Evolutionary conservation across 2,797 vertebrate species (phyloP), one percentile per base, ranked within the genome.

Genomic region (Malacoraja senta): DNA sequence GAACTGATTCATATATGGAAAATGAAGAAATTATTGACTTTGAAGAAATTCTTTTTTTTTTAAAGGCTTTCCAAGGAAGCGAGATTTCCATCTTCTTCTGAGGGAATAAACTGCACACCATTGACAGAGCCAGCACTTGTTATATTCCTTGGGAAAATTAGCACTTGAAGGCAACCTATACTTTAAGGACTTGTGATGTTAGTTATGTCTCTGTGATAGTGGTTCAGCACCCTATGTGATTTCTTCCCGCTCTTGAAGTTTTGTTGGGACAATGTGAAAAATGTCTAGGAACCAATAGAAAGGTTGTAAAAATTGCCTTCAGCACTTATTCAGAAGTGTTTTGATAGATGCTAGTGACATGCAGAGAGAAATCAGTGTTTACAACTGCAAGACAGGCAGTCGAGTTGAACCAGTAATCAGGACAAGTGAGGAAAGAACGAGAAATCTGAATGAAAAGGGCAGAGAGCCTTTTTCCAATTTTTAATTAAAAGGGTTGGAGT

Each of bases 1-100:
- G n/a, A 91, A 91, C 35, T 44, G 90, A 92, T 92, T 76, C 90
- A 92, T 74, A 26, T 92, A 76, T 53, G 90, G 76, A 92, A 92
- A 74, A 76, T 21, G 76, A 92, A 76, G 61, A 24, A 32, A 65
- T 63, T 86, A n/a, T 74, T 74, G 21, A 74, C 24, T 76, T 76
- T 92, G 35, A 92, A 92, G 32, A 74, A 17, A 91, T 74, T 74
- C 24, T 13, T 17, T 35, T 76, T n/a, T 53, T 76, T 53, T 76
- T 76, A 8, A 76, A 76, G 38, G 24, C 38, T 76, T 29, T 76
- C 71, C 24, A 92, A 26, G 35, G 53, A n/a, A 17, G 58, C 17
- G 15, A 65, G 83, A 65, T 63, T 88, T 88, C n/a, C 61, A 88
- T 88, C 63, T 68, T 68, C 63, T 88, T 68, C 58, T 35, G 21